phyloP scores from a whole-genome alignment of 1,140 invertebrate genomes.

The Orchestia grillus region DNA sequence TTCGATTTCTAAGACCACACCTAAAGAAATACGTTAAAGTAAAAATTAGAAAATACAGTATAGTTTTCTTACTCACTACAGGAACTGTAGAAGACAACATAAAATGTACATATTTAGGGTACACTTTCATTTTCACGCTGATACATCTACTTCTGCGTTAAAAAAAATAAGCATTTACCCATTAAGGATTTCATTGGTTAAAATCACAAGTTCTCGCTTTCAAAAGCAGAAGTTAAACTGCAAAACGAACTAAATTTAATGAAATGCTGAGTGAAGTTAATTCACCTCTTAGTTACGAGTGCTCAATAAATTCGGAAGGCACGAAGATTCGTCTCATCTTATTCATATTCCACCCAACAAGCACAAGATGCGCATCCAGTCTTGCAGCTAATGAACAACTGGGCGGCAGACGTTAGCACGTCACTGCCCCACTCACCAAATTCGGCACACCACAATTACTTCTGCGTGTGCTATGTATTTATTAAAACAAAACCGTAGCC shows the following conservation, averaged over 20 bases:
- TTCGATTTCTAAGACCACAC: not conserved
- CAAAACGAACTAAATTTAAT: not conserved
- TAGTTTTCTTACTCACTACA: not conserved
- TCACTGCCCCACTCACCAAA: too few relatives aligned
- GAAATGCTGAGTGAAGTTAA: not conserved
- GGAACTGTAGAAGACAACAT: conserved; percentile 1
- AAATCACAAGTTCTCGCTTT: not conserved
- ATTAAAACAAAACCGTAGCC: too few relatives aligned
- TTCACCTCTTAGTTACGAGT: not conserved
- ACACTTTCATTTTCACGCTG: not conserved
- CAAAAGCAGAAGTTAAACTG: not conserved
- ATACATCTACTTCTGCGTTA: not conserved
- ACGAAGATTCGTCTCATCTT: not conserved
- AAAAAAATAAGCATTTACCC: not conserved
- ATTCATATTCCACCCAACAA: not conserved
- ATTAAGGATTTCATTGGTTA: not conserved
- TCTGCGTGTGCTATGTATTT: too few relatives aligned
- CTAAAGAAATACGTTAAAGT: not conserved
- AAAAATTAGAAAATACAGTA: not conserved
- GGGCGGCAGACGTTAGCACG: not conserved
- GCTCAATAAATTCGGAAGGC: not conserved
- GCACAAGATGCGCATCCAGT: not conserved
- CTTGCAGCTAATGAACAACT: not conserved
- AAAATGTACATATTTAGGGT: not conserved
- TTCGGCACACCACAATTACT: too few relatives aligned